phyloP scores from a whole-genome alignment of 2,113 vertebrate species.

The Chrysemys picta region DNA sequence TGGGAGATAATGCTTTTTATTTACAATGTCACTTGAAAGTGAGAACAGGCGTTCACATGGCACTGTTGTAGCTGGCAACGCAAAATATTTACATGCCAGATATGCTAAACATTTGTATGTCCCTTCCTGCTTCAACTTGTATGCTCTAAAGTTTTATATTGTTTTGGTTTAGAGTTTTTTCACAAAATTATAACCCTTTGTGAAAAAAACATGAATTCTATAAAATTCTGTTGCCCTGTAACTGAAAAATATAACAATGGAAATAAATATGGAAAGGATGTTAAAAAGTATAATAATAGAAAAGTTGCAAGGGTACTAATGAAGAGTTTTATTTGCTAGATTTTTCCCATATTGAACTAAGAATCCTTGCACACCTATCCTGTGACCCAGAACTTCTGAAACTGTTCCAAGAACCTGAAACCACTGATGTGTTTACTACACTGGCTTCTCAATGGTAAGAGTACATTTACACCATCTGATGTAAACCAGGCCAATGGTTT shows the following conservation, averaged over 20 bases:
- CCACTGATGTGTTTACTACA: constrained; percentile 86
- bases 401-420: constrained; percentile 85
- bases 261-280: neutral
- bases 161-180: too few relatives aligned
- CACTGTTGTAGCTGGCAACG: too few relatives aligned
- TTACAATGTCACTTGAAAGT: too few relatives aligned
- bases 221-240: neutral
- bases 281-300: neutral
- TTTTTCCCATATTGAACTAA: constrained; percentile 94
- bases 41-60: too few relatives aligned
- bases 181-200: neutral
- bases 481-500: neutral
- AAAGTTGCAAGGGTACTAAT: neutral
- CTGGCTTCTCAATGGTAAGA: constrained; percentile 92
- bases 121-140: too few relatives aligned
- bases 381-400: constrained; percentile 90
- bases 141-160: too few relatives aligned
- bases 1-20: too few relatives aligned
- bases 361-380: constrained; percentile 92
- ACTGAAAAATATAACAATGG: neutral
- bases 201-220: neutral
- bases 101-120: too few relatives aligned
- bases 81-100: too few relatives aligned
- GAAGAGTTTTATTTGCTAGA: constrained; percentile 76
- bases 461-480: neutral